Conservation (phyloP, 2,797 vertebrate species). For the Glyptemys insculpta region DNA sequence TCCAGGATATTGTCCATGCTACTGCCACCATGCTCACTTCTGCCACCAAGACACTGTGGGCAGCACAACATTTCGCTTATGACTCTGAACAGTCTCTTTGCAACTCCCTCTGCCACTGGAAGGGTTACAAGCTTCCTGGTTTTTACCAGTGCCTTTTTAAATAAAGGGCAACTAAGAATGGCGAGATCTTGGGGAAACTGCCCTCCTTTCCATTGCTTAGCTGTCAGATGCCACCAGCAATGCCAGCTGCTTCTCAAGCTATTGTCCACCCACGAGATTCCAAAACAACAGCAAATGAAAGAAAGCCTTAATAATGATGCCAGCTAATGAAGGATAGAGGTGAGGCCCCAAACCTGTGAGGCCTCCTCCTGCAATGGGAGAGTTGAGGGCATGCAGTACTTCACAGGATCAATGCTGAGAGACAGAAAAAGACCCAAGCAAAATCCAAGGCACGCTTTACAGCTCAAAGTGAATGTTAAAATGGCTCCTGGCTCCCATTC, state of each 20-base stretch:
- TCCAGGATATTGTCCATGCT: not conserved
- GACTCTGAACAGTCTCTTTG: not conserved
- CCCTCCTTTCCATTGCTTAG: slow-evolving; percentile 12
- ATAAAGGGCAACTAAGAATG: not conserved
- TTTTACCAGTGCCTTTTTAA: not conserved
- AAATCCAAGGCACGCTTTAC: not conserved
- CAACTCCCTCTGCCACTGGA: not conserved
- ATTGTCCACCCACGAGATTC: slow-evolving; percentile 10
- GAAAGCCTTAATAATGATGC: not conserved
- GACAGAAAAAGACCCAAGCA: slow-evolving; percentile 19
- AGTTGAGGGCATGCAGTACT: not conserved
- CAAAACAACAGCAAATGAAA: slow-evolving; percentile 44
- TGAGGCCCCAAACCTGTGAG: not conserved
- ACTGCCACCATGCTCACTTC: not conserved
- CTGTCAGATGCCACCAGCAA: not conserved
- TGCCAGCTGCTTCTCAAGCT: slow-evolving; percentile 29
- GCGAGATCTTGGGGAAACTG: not conserved
- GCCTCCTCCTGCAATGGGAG: not conserved
- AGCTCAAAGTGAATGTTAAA: not conserved
- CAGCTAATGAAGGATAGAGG: not conserved
- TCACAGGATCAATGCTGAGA: not conserved
- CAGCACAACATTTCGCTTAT: not conserved
- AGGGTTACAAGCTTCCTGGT: not conserved
- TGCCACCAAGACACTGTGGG: not conserved
- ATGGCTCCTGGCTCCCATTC: not conserved